These are phyloP conservation scores for Drosophila tani DNA, from an alignment of 1,140 invertebrate species.

Conservation along the genomic window DNA sequence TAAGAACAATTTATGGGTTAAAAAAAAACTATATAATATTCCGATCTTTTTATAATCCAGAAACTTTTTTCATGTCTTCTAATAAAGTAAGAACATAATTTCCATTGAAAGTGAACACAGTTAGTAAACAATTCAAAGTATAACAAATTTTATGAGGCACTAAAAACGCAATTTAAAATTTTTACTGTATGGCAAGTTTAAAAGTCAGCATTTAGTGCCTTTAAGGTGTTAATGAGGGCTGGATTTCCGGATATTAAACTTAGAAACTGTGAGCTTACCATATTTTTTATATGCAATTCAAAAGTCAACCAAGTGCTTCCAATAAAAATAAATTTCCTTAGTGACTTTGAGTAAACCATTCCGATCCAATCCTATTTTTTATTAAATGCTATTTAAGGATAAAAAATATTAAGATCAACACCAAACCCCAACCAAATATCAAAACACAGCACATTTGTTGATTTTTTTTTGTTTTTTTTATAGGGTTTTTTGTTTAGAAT, in stretches of 20 bases:
- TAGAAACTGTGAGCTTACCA: background rate
- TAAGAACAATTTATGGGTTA: no score
- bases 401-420: background rate
- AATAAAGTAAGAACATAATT: no score
- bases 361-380: background rate
- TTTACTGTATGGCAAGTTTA: background rate
- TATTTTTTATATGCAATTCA: no score
- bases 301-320: background rate
- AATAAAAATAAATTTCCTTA: background rate
- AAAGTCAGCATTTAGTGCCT: background rate
- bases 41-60: no score
- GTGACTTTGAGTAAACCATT: background rate
- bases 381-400: background rate
- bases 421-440: no score
- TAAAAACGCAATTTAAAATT: background rate
- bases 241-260: background rate
- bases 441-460: background rate
- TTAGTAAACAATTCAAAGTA: background rate
- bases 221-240: no score
- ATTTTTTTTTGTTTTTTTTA: slow-evolving; percentile 21
- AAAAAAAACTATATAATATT: no score
- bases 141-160: background rate
- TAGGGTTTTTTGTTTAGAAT: slow-evolving; percentile 40
- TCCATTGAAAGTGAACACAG: no score
- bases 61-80: no score